A percentile compares a stretch with the other conserved stretches of the same genome.
These are phyloP conservation scores for Thyatira batis DNA, from an alignment of 2,888 invertebrate genomes.

Conservation along the genomic window DNA sequence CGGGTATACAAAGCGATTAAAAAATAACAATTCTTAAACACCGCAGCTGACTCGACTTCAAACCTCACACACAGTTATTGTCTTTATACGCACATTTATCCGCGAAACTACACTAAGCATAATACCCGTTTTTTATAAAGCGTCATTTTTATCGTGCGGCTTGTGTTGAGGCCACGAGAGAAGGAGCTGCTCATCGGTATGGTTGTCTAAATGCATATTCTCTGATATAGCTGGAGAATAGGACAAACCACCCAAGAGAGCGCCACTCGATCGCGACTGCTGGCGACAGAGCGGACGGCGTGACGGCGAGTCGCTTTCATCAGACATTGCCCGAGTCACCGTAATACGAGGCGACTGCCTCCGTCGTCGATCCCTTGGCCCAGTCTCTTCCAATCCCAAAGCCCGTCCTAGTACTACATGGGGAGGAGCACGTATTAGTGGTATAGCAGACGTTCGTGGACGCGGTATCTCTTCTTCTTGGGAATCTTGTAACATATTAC, in stretches of 20 bases:
- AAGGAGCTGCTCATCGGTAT: constrained; percentile 76
- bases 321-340: constrained; percentile 88
- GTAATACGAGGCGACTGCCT: constrained; percentile 86
- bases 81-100: constrained; percentile 56
- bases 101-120: constrained; percentile 47
- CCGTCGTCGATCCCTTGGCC: constrained; percentile 59
- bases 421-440: constrained; percentile 78
- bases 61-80: constrained; percentile 69
- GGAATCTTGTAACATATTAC: constrained; percentile 86
- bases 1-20: constrained; percentile 62
- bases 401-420: constrained; percentile 84
- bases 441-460: constrained; percentile 68
- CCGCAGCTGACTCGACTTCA: constrained; percentile 60
- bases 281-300: constrained; percentile 73
- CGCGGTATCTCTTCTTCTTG: constrained; percentile 68
- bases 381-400: constrained; percentile 76
- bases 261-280: constrained; percentile 77
- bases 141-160: constrained; percentile 54
- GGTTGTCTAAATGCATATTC: constrained; percentile 49
- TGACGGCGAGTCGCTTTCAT: constrained; percentile 85
- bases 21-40: constrained; percentile 60
- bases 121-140: constrained; percentile 69
- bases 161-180: constrained; percentile 80
- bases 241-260: constrained; percentile 69
- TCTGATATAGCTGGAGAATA: constrained; percentile 74